Evolutionary conservation across 2,888 invertebrate genomes (phyloP).

Genomic region (Syrista parreyssii): DNA sequence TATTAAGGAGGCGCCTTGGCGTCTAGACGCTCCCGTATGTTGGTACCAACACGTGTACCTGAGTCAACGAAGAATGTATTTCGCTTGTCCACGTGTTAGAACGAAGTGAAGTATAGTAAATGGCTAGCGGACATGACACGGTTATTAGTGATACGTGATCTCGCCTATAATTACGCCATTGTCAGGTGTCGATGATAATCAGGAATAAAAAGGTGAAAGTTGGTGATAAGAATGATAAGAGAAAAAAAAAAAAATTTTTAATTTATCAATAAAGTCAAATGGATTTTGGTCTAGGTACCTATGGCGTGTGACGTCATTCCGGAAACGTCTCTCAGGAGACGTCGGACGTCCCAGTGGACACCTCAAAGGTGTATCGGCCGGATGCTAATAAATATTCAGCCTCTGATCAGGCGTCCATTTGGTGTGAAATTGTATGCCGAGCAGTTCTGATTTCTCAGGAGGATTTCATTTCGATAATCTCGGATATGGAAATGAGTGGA

Average conservation of each 20-base stretch:
- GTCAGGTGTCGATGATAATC: too few relatives aligned
- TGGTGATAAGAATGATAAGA: neutral
- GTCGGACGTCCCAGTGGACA: conserved; percentile 25
- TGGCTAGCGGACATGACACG: neutral
- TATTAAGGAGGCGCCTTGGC: neutral
- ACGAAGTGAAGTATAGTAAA: neutral
- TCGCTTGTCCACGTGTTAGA: too few relatives aligned
- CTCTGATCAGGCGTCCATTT: conserved; percentile 36
- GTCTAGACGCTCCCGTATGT: neutral
- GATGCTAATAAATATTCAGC: conserved; percentile 41
- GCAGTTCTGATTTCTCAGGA: conserved; percentile 32
- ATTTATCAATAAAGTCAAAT: neutral
- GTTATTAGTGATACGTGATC: neutral
- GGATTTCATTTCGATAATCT: conserved; percentile 15
- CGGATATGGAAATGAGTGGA: neutral
- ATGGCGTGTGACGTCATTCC: conserved; percentile 16
- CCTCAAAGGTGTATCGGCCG: neutral
- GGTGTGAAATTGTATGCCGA: conserved; percentile 33
- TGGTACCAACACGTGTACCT: neutral
- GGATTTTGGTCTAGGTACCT: conserved; percentile 10
- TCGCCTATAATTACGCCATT: too few relatives aligned
- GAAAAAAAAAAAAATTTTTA: too few relatives aligned
- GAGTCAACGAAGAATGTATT: neutral
- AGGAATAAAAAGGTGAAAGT: too few relatives aligned
- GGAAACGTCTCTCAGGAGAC: conserved; percentile 38